Conservation (phyloP, 2,113 vertebrate genomes). For the Gallinago undulata region DNA sequence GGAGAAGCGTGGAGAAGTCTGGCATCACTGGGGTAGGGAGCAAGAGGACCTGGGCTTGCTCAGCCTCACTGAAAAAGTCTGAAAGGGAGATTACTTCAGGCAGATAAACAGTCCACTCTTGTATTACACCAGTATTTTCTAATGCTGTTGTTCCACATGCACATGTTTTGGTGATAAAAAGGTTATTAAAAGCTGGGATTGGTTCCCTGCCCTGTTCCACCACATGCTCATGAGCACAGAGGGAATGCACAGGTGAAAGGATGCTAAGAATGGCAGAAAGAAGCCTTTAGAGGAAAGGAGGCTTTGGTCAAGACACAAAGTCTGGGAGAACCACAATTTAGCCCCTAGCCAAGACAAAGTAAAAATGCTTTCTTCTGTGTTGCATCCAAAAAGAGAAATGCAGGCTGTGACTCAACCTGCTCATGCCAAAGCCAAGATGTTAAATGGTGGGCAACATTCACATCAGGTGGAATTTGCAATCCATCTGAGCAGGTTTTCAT, state of each 20-base stretch:
- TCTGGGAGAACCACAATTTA: neutral
- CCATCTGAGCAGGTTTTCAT: neutral
- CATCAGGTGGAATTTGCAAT: neutral
- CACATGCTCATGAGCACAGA: fast-evolving
- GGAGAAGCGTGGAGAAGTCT: neutral
- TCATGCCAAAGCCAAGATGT: neutral
- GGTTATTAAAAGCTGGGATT: neutral
- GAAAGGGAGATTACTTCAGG: neutral
- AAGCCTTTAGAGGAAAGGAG: neutral
- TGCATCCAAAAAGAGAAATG: neutral
- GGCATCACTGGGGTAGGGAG: neutral
- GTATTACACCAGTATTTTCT: neutral
- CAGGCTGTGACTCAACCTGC: neutral
- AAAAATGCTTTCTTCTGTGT: neutral
- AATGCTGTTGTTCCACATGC: neutral
- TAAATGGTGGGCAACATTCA: neutral
- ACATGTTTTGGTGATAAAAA: neutral
- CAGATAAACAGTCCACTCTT: neutral
- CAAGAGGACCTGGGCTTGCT: neutral
- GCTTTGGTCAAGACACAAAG: neutral
- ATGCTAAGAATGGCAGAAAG: neutral
- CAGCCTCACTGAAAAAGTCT: neutral
- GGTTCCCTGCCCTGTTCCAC: neutral
- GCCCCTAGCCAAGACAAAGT: neutral
- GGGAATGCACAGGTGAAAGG: neutral